Conservation (phyloP, 1,140 invertebrate species). For the Lerema accius region DNA sequence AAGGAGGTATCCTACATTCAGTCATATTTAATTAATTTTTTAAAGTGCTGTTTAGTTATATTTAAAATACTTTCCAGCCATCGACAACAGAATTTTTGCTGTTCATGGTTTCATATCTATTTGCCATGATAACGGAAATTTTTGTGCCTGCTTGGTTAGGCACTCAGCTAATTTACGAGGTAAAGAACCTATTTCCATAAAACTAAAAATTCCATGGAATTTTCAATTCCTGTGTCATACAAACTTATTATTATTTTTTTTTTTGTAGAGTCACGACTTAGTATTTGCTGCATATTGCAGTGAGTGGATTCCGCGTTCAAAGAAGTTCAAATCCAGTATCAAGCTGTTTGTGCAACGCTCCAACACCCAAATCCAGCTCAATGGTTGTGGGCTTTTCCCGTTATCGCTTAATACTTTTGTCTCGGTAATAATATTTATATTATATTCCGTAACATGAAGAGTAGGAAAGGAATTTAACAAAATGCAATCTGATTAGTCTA, state of each 20-base stretch:
- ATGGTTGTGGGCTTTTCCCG: conserved; percentile 50
- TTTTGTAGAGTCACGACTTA: conserved; percentile 65
- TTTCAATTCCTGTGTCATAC: too few relatives aligned
- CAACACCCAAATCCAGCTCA: conserved; percentile 48
- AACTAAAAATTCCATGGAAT: too few relatives aligned
- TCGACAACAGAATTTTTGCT: conserved; percentile 36
- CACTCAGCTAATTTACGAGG: conserved; percentile 46
- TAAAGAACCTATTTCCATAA: too few relatives aligned
- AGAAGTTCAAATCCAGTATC: conserved; percentile 57
- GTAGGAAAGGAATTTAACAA: too few relatives aligned
- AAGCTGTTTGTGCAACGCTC: conserved; percentile 61
- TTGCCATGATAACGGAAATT: conserved; percentile 47
- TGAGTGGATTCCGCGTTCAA: conserved; percentile 60
- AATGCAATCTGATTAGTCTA: too few relatives aligned
- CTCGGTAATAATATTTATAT: conserved; percentile 49
- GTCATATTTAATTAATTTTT: too few relatives aligned
- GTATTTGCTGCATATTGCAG: conserved; percentile 56
- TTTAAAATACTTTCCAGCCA: conserved; percentile 41
- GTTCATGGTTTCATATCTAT: conserved; percentile 44
- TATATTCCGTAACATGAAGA: too few relatives aligned
- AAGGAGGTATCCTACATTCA: too few relatives aligned
- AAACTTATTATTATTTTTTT: too few relatives aligned
- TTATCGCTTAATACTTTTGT: conserved; percentile 52
- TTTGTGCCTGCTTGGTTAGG: conserved; percentile 53
- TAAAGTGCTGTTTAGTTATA: too few relatives aligned